Base-by-base conservation (phyloP, 2,113 vertebrate species). In the Bubo blakistoni region DNA sequence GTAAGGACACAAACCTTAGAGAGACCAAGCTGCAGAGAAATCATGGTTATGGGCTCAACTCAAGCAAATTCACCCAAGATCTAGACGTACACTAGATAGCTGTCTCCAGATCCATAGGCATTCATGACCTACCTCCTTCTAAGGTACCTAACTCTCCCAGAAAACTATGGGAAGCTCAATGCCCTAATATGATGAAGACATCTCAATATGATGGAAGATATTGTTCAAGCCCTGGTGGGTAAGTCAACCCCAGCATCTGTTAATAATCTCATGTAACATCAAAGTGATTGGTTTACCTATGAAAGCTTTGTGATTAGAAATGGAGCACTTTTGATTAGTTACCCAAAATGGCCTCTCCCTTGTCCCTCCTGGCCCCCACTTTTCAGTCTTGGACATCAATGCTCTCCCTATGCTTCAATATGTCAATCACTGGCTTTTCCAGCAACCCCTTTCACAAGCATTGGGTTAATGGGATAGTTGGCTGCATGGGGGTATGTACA, bases 11-110 rank as follows among this genome's bases (percentile, higher is more conserved):
- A 30, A 47, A 47, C 10, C 44, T 38, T 2, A 46, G 61, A 40
- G 30, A 46, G 27, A 58, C 6, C 10, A 78, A 40, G 65, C 44
- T 74, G 61, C 70, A 82, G 16, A 46, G 52, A 25, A 90, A 42
- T 29, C 13, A 15, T 0, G 6, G 13, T 17, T 72, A 29, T 25
- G 25, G 25, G 65, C 65, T 76, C 78, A 74, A 22, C 19, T 46
- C 36, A 46, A 65, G 36, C 26, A 40, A 65, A 72, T 7, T 46
- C 57, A 59, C 14, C 12, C 66, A 27, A 47, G 10, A 10, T 8
- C 20, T 19, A 13, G 8, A 11, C 2, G 1, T 22, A 6, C 29
- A 16, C n/a, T 0, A 15, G 30, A 1, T 1, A 19, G 3, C 17
- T 27, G 21, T 18, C 2, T 73, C 38, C 47, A 79, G 16, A 30